Conservation (phyloP, 2,888 invertebrate genomes). For the Parnassius glacialis region DNA sequence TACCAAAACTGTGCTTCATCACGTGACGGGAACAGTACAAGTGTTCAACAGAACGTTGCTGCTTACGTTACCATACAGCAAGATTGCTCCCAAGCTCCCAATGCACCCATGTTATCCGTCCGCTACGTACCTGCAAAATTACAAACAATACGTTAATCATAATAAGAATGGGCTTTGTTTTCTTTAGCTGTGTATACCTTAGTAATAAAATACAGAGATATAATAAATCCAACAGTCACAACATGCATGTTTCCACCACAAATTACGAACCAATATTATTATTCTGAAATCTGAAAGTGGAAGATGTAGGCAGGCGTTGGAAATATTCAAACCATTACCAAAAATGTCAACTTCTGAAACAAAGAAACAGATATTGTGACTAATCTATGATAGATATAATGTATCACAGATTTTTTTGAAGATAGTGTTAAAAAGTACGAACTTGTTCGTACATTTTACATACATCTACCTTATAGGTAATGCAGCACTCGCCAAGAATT, state of each 20-base stretch:
- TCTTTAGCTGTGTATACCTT: constrained; percentile 1
- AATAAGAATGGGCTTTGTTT: constrained; percentile 25
- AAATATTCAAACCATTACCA: too few relatives aligned
- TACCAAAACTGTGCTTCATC: not conserved
- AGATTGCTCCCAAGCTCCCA: constrained; percentile 36
- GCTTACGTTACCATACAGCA: constrained; percentile 45
- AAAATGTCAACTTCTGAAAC: too few relatives aligned
- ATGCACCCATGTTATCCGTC: constrained; percentile 33
- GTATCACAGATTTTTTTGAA: too few relatives aligned
- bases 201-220: not conserved
- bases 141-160: constrained; percentile 43
- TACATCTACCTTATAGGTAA: too few relatives aligned
- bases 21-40: constrained; percentile 51
- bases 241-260: not conserved
- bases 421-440: too few relatives aligned
- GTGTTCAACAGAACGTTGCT: constrained; percentile 53
- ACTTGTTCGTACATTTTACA: too few relatives aligned
- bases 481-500: too few relatives aligned
- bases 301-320: too few relatives aligned
- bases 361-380: too few relatives aligned
- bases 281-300: too few relatives aligned
- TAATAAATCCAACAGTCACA: not conserved
- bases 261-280: too few relatives aligned
- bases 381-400: too few relatives aligned
- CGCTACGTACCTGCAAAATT: constrained; percentile 48